Percentiles rank a stretch among this genome's conserved stretches.
Evolutionary conservation across 37 sponge, comb jelly and placozoan species (phyloP).

Genomic region (Agelas oroides): DNA sequence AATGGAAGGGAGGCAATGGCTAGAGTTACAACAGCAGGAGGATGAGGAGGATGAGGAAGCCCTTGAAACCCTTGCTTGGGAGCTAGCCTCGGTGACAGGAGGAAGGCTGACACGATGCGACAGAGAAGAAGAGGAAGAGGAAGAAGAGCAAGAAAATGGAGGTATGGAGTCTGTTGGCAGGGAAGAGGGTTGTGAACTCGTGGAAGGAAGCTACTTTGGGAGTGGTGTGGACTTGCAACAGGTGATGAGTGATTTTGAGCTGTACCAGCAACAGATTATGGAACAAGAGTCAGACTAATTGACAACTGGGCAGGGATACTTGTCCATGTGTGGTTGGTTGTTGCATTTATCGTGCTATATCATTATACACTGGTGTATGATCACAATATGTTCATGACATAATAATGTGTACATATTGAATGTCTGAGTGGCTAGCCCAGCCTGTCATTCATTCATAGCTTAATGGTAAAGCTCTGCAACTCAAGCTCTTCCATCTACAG

Average conservation of each 20-base stretch:
- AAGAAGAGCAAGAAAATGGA: neutral
- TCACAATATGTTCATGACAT: too few relatives aligned
- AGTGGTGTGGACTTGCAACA: neutral
- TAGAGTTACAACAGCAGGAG: slow-evolving; percentile 10
- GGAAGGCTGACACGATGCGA: slow-evolving; percentile 4
- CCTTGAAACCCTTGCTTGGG: slow-evolving; percentile 54
- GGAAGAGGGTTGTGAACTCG: neutral
- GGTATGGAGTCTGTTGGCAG: neutral
- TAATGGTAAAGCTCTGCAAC: too few relatives aligned
- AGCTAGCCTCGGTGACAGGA: slow-evolving; percentile 41
- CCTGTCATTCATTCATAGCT: too few relatives aligned
- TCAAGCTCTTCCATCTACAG: too few relatives aligned
- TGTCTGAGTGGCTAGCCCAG: too few relatives aligned
- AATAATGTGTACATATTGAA: too few relatives aligned
- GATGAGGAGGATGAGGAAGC: slow-evolving; percentile 46
- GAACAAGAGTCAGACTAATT: neutral
- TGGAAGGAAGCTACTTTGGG: neutral
- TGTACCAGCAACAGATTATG: slow-evolving; percentile 40
- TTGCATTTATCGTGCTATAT: too few relatives aligned
- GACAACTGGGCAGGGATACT: too few relatives aligned
- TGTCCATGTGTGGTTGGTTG: too few relatives aligned
- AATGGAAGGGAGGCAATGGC: neutral
- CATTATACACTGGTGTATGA: too few relatives aligned
- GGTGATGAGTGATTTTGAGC: slow-evolving; percentile 39
- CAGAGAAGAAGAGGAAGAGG: neutral